A percentile compares a stretch with the other conserved stretches of the same genome.
phyloP scores from a whole-genome alignment of 2,888 invertebrate genomes.

The Amphimallon solstitiale region DNA sequence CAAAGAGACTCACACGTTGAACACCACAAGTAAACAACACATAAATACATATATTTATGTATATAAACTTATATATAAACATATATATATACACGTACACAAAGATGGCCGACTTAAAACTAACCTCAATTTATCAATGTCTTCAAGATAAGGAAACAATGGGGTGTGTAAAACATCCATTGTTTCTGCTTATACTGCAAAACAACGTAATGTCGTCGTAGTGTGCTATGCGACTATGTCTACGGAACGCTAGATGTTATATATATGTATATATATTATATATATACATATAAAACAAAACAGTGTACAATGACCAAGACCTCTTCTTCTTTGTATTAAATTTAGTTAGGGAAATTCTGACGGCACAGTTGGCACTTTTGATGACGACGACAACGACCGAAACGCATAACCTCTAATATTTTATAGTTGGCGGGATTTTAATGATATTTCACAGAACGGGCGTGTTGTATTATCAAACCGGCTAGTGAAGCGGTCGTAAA shows the following conservation, averaged over 20 bases:
- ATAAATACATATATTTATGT: background rate
- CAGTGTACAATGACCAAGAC: slow-evolving; percentile 61
- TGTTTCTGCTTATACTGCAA: slow-evolving; percentile 60
- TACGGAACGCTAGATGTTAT: slow-evolving; percentile 9
- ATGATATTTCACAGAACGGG: slow-evolving; percentile 3
- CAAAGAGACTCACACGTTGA: too few relatives aligned
- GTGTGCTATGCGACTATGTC: background rate
- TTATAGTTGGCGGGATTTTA: slow-evolving; percentile 11
- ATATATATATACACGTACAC: slow-evolving; percentile 47
- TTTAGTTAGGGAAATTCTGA: slow-evolving; percentile 54
- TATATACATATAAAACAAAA: slow-evolving; percentile 52
- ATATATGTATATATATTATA: slow-evolving; percentile 41
- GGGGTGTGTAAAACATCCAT: slow-evolving; percentile 64
- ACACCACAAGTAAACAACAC: too few relatives aligned
- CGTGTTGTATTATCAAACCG: slow-evolving; percentile 10
- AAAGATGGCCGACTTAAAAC: slow-evolving; percentile 64
- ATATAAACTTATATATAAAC: background rate
- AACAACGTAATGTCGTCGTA: slow-evolving; percentile 59
- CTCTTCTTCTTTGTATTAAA: slow-evolving; percentile 55
- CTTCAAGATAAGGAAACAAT: slow-evolving; percentile 65
- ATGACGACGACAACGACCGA: slow-evolving; percentile 43
- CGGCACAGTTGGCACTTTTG: slow-evolving; percentile 45
- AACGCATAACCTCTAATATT: slow-evolving; percentile 44
- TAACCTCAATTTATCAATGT: slow-evolving; percentile 66
- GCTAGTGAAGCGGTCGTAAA: too few relatives aligned